phyloP scores from a whole-genome alignment of 2,113 vertebrate species.

The Hemiprocne comata region DNA sequence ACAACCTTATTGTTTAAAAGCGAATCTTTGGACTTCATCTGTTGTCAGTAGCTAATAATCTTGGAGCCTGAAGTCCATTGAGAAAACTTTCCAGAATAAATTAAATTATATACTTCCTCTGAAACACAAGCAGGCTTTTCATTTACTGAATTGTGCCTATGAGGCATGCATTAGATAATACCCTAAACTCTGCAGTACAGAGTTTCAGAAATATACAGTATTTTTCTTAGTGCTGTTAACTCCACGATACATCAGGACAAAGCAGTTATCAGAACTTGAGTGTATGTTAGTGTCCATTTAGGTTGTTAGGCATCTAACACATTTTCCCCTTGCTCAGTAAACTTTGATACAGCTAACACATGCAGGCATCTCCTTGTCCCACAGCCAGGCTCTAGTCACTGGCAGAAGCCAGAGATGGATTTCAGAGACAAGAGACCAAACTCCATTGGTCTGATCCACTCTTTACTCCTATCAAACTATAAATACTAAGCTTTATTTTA shows the following conservation, averaged over 20 bases:
- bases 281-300: not conserved
- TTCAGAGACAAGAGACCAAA: not conserved
- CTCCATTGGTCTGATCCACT: not conserved
- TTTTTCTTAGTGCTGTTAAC: not conserved
- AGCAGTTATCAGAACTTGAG: not conserved
- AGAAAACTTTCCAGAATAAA: slow-evolving; percentile 87
- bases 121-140: not conserved
- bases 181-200: not conserved
- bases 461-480: not conserved
- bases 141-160: not conserved
- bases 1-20: not conserved
- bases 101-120: slow-evolving; percentile 84
- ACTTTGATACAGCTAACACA: accelerated
- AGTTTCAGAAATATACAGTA: not conserved
- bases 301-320: not conserved
- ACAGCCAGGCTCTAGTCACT: accelerated
- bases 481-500: not conserved
- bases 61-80: slow-evolving; percentile 78
- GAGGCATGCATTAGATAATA: not conserved
- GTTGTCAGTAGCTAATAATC: slow-evolving; percentile 86
- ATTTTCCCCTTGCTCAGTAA: not conserved
- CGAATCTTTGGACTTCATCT: slow-evolving; percentile 84
- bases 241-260: not conserved
- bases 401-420: not conserved
- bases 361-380: accelerated